A percentile compares a stretch with the other conserved stretches of the same genome.
phyloP scores from a whole-genome alignment of 2,888 invertebrate species.

The Ophioninae sp. region DNA sequence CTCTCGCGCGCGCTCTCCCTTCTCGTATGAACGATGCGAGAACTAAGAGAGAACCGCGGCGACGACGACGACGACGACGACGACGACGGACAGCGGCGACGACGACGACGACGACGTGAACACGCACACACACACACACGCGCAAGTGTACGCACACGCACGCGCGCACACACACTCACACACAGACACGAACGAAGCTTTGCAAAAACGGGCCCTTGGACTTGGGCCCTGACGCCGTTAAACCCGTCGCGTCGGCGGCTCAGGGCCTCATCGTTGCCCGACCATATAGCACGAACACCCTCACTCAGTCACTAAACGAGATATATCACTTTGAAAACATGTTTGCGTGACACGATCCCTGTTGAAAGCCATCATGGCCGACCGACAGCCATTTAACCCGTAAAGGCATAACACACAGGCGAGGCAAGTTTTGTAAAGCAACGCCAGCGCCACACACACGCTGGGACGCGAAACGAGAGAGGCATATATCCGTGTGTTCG shows the following conservation, averaged over 20 bases:
- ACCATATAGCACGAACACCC: constrained; percentile 78
- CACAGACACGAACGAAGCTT: constrained; percentile 57
- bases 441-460: constrained; percentile 49
- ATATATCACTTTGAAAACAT: constrained; percentile 80
- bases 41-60: constrained; percentile 46
- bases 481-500: neutral
- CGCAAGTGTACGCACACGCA: constrained; percentile 34
- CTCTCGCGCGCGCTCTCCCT: constrained; percentile 11
- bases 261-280: constrained; percentile 79
- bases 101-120: constrained; percentile 29
- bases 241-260: constrained; percentile 78
- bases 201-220: constrained; percentile 71
- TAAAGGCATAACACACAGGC: constrained; percentile 56
- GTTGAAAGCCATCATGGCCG: constrained; percentile 81
- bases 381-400: constrained; percentile 79
- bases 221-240: constrained; percentile 77
- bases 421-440: constrained; percentile 47
- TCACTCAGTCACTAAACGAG: constrained; percentile 78
- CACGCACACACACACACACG: constrained; percentile 30
- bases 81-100: constrained; percentile 2
- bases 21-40: constrained; percentile 29
- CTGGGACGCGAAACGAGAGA: neutral
- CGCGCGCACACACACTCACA: constrained; percentile 35
- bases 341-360: constrained; percentile 80
- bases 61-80: constrained; percentile 26